These are phyloP conservation scores for Drosophila subobscura DNA, from an alignment of 1,140 invertebrate species.

Conservation along the genomic window DNA sequence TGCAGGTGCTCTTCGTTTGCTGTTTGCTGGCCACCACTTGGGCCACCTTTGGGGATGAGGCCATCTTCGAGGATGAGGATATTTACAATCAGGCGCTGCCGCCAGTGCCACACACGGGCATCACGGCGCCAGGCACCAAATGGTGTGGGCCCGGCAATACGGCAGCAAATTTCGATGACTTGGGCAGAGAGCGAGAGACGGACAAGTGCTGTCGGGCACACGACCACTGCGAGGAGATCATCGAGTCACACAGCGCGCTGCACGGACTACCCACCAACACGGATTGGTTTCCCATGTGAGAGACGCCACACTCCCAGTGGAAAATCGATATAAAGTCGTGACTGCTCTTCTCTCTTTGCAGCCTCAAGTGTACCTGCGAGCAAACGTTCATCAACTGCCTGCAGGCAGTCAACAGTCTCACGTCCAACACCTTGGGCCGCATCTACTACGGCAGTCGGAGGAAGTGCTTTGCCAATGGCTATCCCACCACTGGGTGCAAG, in stretches of 20 bases:
- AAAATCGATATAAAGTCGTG: constrained; percentile 54
- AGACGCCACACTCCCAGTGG: not conserved
- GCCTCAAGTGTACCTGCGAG: constrained; percentile 88
- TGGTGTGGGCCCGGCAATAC: constrained; percentile 91
- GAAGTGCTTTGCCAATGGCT: constrained; percentile 88
- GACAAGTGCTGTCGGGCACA: constrained; percentile 92
- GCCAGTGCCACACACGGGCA: constrained; percentile 58
- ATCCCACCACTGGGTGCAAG: constrained; percentile 86
- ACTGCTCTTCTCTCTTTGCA: constrained; percentile 39
- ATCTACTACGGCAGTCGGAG: constrained; percentile 89
- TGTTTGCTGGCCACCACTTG: constrained; percentile 1
- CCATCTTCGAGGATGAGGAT: constrained; percentile 80
- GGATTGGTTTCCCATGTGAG: constrained; percentile 85
- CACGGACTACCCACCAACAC: constrained; percentile 87
- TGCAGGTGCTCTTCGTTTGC: constrained; percentile 7
- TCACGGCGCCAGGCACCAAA: constrained; percentile 85
- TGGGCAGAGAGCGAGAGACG: constrained; percentile 87
- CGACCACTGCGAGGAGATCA: constrained; percentile 88
- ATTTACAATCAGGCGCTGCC: constrained; percentile 78
- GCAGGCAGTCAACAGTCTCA: constrained; percentile 83
- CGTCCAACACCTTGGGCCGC: constrained; percentile 86
- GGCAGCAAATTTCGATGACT: constrained; percentile 87
- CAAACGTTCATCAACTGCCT: constrained; percentile 88
- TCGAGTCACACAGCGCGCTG: constrained; percentile 85
- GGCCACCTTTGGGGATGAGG: constrained; percentile 63